Evolutionary conservation across 2,888 invertebrate species (phyloP).

Genomic region (Sturmia bella): DNA sequence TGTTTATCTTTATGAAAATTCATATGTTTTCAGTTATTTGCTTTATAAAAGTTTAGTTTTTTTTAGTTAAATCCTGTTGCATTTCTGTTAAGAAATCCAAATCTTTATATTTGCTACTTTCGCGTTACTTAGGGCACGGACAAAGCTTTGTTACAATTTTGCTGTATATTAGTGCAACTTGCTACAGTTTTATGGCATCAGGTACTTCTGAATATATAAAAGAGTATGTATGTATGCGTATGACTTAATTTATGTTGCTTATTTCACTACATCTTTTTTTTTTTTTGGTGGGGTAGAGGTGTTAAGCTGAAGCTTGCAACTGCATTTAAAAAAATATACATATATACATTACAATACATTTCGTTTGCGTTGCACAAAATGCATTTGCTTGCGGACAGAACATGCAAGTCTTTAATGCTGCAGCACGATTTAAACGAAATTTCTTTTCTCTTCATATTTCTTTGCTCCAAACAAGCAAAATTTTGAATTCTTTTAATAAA

Average conservation of each 20-base stretch:
- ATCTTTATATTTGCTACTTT: constrained; percentile 13
- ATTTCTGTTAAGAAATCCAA: constrained; percentile 5
- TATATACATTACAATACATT: background rate
- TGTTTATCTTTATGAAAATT: too few relatives aligned
- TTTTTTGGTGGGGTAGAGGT: constrained; percentile 3
- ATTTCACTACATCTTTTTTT: too few relatives aligned
- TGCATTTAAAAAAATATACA: constrained; percentile 31
- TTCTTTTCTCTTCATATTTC: background rate
- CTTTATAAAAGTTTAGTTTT: constrained; percentile 11
- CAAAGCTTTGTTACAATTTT: constrained; percentile 56
- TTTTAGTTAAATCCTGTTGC: constrained; percentile 53
- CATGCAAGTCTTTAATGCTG: background rate
- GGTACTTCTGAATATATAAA: constrained; percentile 8
- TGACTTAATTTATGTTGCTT: background rate
- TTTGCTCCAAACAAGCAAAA: too few relatives aligned
- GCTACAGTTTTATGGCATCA: constrained; percentile 15
- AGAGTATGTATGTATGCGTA: background rate
- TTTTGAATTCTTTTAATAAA: too few relatives aligned
- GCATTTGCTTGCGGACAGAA: constrained; percentile 37
- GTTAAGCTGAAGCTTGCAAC: constrained; percentile 40
- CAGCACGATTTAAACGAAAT: background rate
- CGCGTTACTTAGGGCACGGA: constrained; percentile 34
- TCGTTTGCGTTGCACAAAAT: constrained; percentile 50
- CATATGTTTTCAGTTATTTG: constrained; percentile 4
- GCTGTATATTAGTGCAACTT: constrained; percentile 25